Evolutionary conservation across 2,113 vertebrate species (phyloP).

Genomic region (Calidris pygmaea): DNA sequence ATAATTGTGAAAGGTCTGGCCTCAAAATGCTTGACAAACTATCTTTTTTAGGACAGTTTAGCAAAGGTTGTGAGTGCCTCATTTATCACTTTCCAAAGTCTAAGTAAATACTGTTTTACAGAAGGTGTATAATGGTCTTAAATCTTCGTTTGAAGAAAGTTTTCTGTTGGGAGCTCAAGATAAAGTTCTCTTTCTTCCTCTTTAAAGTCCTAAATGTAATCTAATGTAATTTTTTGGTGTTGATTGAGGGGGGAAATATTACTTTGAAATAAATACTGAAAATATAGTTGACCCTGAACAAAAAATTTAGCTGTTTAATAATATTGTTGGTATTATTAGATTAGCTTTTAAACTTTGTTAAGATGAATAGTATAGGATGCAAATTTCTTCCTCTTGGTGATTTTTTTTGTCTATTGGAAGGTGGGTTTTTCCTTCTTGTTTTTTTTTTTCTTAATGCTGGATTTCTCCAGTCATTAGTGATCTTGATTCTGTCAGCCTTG

Average conservation of each 20-base stretch:
- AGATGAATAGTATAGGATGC: neutral
- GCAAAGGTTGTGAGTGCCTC: neutral
- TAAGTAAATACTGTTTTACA: neutral
- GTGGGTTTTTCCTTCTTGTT: neutral
- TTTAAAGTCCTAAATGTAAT: slow-evolving; percentile 4
- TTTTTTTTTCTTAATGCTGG: neutral
- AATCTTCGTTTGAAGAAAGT: slow-evolving; percentile 12
- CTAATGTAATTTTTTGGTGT: slow-evolving; percentile 39
- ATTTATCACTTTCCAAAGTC: neutral
- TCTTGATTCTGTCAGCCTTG: neutral
- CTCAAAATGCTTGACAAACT: neutral
- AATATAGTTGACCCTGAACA: slow-evolving; percentile 23
- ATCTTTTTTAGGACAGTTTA: neutral
- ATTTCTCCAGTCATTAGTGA: neutral
- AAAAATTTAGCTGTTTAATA: slow-evolving; percentile 50
- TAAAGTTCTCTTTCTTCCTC: neutral
- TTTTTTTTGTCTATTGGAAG: neutral
- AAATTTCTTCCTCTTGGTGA: neutral
- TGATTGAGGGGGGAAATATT: slow-evolving; percentile 16
- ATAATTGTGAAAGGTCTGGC: neutral
- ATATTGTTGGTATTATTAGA: neutral
- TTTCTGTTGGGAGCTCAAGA: slow-evolving; percentile 17
- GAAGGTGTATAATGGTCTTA: neutral
- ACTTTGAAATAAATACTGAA: slow-evolving; percentile 42
- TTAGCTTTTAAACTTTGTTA: slow-evolving; percentile 30